These are phyloP conservation scores for Acrocephalus arundinaceus DNA, from an alignment of 2,113 vertebrate genomes.

Conservation along the genomic window DNA sequence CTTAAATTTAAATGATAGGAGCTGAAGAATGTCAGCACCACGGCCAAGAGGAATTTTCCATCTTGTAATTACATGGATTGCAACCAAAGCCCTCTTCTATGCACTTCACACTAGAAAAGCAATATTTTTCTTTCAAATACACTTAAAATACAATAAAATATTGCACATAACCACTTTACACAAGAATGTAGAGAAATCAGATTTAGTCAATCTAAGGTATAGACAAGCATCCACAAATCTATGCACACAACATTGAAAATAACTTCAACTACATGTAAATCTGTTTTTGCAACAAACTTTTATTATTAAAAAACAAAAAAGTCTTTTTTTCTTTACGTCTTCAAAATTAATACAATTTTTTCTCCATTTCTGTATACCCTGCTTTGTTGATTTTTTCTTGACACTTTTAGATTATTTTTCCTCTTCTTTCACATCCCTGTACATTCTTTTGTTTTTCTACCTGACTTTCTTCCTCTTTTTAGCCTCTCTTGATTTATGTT, in stretches of 20 bases:
- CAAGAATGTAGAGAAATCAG: background rate
- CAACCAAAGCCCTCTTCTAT: background rate
- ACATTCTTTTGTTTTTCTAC: background rate
- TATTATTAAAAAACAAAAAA: background rate
- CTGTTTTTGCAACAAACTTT: background rate
- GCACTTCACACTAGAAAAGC: background rate
- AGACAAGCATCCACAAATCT: background rate
- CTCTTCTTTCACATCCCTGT: background rate
- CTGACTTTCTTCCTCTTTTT: background rate
- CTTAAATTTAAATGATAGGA: slow-evolving; percentile 28
- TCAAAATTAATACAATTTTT: background rate
- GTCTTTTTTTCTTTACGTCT: background rate
- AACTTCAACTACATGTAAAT: background rate
- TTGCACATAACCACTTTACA: background rate
- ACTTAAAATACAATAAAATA: slow-evolving; percentile 27
- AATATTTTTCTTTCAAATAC: slow-evolving; percentile 30
- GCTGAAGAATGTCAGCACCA: background rate
- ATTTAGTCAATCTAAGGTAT: background rate
- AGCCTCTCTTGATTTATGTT: background rate
- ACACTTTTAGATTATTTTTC: background rate
- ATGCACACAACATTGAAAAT: background rate
- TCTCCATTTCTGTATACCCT: background rate
- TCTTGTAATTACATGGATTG: slow-evolving; percentile 12
- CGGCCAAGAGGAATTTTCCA: background rate
- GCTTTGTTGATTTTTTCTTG: background rate